phyloP scores from a whole-genome alignment of 2,113 vertebrate genomes.

The Protobothrops mucrosquamatus region DNA sequence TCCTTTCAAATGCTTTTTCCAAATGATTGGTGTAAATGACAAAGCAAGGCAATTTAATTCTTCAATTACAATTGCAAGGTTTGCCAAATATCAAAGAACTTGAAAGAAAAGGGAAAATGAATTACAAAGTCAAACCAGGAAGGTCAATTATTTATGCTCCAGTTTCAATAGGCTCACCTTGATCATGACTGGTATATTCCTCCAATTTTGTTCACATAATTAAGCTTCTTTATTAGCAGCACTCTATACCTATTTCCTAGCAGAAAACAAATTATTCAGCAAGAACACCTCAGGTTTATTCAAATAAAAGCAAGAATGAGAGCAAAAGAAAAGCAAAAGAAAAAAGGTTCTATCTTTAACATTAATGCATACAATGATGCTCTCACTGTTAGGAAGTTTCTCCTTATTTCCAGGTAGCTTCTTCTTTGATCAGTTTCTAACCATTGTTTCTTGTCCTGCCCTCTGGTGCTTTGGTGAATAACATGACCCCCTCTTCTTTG shows the following conservation, averaged over 20 bases:
- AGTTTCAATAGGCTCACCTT: background rate
- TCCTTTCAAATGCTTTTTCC: slow-evolving; percentile 3
- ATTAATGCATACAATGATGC: background rate
- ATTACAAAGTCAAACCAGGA: background rate
- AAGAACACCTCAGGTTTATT: background rate
- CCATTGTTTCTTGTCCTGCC: too few species aligned
- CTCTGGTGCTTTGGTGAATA: too few species aligned
- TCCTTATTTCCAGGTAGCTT: too few species aligned
- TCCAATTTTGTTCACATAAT: background rate
- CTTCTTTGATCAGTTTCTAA: too few species aligned
- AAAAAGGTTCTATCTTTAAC: background rate
- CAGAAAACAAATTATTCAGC: background rate
- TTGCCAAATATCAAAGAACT: slow-evolving; percentile 15
- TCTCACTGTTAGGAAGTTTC: too few species aligned
- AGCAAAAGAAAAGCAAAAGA: background rate
- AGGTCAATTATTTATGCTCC: slow-evolving; percentile 10
- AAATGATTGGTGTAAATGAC: background rate
- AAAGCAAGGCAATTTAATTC: slow-evolving; percentile 14
- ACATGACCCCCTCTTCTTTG: too few species aligned
- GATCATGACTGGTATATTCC: background rate
- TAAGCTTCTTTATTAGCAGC: background rate
- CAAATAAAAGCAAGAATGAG: background rate
- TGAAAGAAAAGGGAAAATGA: background rate
- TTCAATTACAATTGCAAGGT: background rate
- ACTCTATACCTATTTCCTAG: background rate